Conservation (phyloP, 1,140 invertebrate genomes). For the Megalonaias nervosa region DNA sequence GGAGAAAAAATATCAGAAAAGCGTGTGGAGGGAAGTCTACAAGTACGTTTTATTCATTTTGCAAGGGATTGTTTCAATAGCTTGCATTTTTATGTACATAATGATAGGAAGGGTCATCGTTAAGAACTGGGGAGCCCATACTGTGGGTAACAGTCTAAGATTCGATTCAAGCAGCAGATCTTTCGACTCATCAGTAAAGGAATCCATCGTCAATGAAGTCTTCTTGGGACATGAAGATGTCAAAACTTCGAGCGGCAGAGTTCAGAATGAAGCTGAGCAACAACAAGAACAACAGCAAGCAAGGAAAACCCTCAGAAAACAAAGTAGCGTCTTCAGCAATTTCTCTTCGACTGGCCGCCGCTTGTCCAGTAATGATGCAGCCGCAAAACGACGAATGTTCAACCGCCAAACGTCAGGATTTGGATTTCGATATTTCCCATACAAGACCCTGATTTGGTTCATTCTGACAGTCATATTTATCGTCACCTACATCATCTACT, state of each 20-base stretch:
- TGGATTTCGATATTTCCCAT: constrained; percentile 12
- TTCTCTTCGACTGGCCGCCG: background rate
- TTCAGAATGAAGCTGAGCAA: background rate
- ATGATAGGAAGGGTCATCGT: constrained; percentile 21
- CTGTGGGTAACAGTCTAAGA: constrained; percentile 17
- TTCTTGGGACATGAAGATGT: background rate
- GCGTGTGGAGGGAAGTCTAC: constrained; percentile 12
- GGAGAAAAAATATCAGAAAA: constrained; percentile 20
- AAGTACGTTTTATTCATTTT: constrained; percentile 14
- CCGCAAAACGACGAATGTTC: constrained; percentile 5
- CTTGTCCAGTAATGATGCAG: background rate
- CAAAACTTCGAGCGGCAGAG: background rate
- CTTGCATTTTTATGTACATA: constrained; percentile 30
- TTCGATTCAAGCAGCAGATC: constrained; percentile 1
- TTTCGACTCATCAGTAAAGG: background rate
- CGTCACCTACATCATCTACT: constrained; percentile 15
- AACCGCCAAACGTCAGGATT: constrained; percentile 19
- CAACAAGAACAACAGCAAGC: background rate
- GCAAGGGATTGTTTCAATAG: constrained; percentile 14
- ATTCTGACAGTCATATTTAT: constrained; percentile 32
- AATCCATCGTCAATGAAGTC: background rate
- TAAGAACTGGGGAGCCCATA: constrained; percentile 19
- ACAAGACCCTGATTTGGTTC: constrained; percentile 36
- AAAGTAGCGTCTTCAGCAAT: background rate
- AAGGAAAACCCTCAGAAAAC: constrained; percentile 14